Evolutionary conservation across 1,140 invertebrate species (phyloP).

Genomic region (Anthonomus grandis): DNA sequence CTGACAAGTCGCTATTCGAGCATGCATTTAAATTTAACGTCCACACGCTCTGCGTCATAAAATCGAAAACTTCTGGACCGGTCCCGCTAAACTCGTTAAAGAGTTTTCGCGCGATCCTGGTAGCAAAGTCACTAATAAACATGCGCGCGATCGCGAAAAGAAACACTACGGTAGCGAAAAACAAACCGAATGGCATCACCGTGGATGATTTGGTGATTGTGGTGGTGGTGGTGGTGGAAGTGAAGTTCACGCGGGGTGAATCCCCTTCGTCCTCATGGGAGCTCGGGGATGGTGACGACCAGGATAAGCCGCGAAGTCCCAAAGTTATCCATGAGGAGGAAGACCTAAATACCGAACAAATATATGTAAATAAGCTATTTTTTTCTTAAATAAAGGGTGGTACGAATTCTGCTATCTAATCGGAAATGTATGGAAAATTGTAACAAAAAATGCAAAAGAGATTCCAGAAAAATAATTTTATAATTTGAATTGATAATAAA

Average conservation of each 20-base stretch:
- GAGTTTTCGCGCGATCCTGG: slow-evolving; percentile 8
- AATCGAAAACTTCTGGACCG: slow-evolving; percentile 3
- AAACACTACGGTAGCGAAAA: slow-evolving; percentile 26
- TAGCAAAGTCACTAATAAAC: slow-evolving; percentile 22
- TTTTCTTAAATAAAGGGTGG: too few relatives aligned
- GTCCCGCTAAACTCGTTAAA: neutral
- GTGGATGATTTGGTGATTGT: too few relatives aligned
- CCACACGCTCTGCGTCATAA: neutral
- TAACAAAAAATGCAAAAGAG: too few relatives aligned
- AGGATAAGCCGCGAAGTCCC: slow-evolving; percentile 31
- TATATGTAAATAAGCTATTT: too few relatives aligned
- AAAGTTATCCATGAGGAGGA: slow-evolving; percentile 42
- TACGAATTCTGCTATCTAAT: too few relatives aligned
- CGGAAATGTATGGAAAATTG: too few relatives aligned
- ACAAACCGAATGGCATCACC: too few relatives aligned
- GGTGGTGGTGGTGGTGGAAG: slow-evolving; percentile 14
- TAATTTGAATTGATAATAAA: too few relatives aligned
- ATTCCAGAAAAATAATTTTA: too few relatives aligned
- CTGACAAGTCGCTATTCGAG: neutral
- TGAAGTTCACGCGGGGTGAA: slow-evolving; percentile 11
- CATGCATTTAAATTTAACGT: neutral
- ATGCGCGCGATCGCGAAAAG: slow-evolving; percentile 26
- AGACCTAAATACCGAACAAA: slow-evolving; percentile 42
- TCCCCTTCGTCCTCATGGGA: slow-evolving; percentile 40
- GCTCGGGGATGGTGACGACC: slow-evolving; percentile 25